These are phyloP conservation scores for Urocolius indicus DNA, from an alignment of 2,113 vertebrate genomes.

Conservation along the genomic window DNA sequence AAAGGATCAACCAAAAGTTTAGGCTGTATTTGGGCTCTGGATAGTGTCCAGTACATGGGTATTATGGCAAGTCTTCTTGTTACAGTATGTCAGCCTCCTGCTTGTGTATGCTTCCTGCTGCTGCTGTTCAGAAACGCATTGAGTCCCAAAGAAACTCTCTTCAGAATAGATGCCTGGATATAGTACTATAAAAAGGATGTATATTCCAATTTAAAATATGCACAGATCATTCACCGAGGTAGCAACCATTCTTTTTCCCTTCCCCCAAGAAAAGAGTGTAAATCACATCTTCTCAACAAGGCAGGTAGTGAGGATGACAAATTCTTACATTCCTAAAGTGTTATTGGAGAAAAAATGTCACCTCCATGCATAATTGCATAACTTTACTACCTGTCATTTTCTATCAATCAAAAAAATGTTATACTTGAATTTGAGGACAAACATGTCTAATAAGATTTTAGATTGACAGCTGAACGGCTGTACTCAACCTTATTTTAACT, in stretches of 20 bases:
- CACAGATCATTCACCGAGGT: conserved; percentile 48
- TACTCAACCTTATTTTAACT: conserved; percentile 53
- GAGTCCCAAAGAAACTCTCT: conserved; percentile 26
- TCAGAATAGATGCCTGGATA: conserved; percentile 21
- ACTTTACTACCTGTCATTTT: conserved; percentile 50
- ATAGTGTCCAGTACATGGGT: background rate
- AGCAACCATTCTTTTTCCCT: conserved; percentile 57
- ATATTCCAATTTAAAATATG: conserved; percentile 67
- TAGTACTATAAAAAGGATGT: conserved; percentile 66
- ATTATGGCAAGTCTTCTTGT: background rate
- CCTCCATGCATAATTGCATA: conserved; percentile 64
- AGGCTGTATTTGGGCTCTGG: background rate
- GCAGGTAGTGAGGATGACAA: conserved; percentile 62
- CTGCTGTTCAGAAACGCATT: background rate
- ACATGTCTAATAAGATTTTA: conserved; percentile 36
- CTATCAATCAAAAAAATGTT: conserved; percentile 59
- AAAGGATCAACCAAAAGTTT: background rate
- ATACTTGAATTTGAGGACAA: conserved; percentile 29
- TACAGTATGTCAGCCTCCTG: background rate
- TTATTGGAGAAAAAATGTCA: conserved; percentile 68
- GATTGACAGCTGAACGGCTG: conserved; percentile 31
- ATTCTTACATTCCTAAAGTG: conserved; percentile 67
- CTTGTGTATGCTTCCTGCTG: background rate
- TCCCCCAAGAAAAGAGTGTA: conserved; percentile 64
- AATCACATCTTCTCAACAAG: conserved; percentile 71